Base-by-base conservation (phyloP, 2,797 vertebrate genomes). In the Mormyrops attenuatus region DNA sequence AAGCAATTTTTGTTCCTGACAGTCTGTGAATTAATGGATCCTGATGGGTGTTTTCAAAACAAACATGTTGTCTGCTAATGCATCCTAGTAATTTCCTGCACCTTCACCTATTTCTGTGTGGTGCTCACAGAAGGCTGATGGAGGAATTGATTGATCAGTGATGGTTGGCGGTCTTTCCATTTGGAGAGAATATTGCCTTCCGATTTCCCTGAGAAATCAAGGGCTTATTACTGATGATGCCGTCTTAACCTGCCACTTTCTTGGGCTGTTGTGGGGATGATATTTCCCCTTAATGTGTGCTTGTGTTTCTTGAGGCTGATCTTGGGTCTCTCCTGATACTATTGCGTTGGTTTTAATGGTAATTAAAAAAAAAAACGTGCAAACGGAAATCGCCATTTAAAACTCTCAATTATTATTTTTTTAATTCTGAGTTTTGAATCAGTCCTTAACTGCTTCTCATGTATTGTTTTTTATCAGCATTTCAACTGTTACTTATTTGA, bases 341-440 rank as follows among this genome's bases (percentile, higher is more conserved):
- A 34, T 89, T 5, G 52, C n/a, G 11, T 4, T 87, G 85, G 17
- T 92, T 90, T 90, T 52, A 77, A 66, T 63, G 88, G 89, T 90
- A 49, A 47, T 63, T 80, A 77, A 87, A 57, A 55, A 53, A 89
- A 34, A 82, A 82, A 89, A 41, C 6, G 4, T 34, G 0, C 22
- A 93, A 95, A 94, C 93, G 94, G 93, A 95, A 92, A 22, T 91
- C 44, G 15, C 34, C 44, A 77, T 85, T 91, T 30, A 84, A 20
- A 57, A 44, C 11, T 87, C 89, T 91, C 88, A 88, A 11, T 66
- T 66, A 26, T 22, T 30, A 30, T 66, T n/a, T 57, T 57, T 13
- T 57, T 88, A 3, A 57, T 47, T n/a, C 20, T 88, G 4, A 47
- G n/a, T 89, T n/a, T 82, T 82, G 2, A 22, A 26, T 57, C 6